A percentile compares a stretch with the other conserved stretches of the same genome.
These are phyloP conservation scores for Fissipunctia ypsillon DNA, from an alignment of 2,888 invertebrate genomes.

Conservation along the genomic window DNA sequence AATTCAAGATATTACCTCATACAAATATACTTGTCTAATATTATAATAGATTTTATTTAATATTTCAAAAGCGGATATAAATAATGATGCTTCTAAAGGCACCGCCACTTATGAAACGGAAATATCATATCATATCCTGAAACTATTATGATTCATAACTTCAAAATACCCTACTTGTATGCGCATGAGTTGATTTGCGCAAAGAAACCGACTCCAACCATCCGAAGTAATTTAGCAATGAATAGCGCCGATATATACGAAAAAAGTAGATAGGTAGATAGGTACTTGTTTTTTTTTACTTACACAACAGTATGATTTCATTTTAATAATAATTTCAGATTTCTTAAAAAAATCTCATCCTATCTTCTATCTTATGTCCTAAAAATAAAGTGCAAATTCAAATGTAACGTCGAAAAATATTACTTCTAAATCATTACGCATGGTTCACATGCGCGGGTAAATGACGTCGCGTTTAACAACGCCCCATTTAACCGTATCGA, in stretches of 20 bases:
- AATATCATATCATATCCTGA: conserved; percentile 86
- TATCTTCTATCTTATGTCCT: not conserved
- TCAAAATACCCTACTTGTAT: conserved; percentile 78
- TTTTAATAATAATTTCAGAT: conserved; percentile 56
- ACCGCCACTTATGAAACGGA: conserved; percentile 84
- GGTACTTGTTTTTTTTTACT: conserved; percentile 43
- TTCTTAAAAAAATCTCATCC: not conserved
- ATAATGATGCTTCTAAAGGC: conserved; percentile 74
- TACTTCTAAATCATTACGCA: conserved; percentile 88
- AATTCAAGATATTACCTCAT: conserved; percentile 28
- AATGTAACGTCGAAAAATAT: conserved; percentile 39
- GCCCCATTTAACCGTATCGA: conserved; percentile 89
- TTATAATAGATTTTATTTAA: conserved; percentile 37
- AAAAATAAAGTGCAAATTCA: conserved; percentile 40
- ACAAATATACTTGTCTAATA: conserved; percentile 17
- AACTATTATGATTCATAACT: conserved; percentile 76
- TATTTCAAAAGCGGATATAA: conserved; percentile 76
- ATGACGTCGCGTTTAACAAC: conserved; percentile 82
- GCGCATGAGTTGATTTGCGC: conserved; percentile 84
- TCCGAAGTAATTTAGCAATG: conserved; percentile 68
- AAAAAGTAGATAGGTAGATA: conserved; percentile 64
- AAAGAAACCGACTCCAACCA: conserved; percentile 76
- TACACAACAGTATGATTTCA: conserved; percentile 49
- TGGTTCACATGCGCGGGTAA: conserved; percentile 84
- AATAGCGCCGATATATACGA: conserved; percentile 69